Evolutionary conservation across 2,797 vertebrate species (phyloP).

Genomic region (Carcharodon carcharias): DNA sequence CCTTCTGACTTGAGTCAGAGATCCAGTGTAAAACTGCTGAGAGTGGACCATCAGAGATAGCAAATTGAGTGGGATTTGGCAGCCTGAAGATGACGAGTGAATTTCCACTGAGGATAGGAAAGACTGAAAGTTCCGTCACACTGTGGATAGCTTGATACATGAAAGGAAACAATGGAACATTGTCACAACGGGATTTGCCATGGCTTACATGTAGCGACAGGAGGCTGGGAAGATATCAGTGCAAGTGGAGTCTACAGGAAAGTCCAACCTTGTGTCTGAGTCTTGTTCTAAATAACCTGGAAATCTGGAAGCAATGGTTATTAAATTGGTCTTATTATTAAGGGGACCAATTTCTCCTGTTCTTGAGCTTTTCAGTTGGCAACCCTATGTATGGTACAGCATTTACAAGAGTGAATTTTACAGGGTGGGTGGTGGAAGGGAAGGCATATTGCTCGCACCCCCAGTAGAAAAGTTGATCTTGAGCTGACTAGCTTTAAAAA

Average conservation of each 20-base stretch:
- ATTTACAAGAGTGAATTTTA: too few relatives aligned
- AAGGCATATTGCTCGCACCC: too few relatives aligned
- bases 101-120: background rate
- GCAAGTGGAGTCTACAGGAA: background rate
- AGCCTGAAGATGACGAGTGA: background rate
- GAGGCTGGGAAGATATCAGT: background rate
- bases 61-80: background rate
- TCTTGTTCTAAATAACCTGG: too few relatives aligned
- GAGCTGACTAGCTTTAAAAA: too few relatives aligned
- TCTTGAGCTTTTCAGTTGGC: too few relatives aligned
- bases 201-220: background rate
- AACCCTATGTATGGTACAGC: too few relatives aligned
- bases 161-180: background rate
- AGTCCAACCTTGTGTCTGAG: too few relatives aligned
- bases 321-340: too few relatives aligned
- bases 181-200: background rate
- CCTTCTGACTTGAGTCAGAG: background rate
- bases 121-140: background rate
- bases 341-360: too few relatives aligned
- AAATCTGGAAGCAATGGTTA: too few relatives aligned
- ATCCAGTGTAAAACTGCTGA: background rate
- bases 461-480: too few relatives aligned
- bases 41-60: background rate
- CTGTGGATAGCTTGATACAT: background rate
- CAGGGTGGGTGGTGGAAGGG: too few relatives aligned